Base-by-base conservation (phyloP, 2,888 invertebrate genomes). In the Trimorus sp. region DNA sequence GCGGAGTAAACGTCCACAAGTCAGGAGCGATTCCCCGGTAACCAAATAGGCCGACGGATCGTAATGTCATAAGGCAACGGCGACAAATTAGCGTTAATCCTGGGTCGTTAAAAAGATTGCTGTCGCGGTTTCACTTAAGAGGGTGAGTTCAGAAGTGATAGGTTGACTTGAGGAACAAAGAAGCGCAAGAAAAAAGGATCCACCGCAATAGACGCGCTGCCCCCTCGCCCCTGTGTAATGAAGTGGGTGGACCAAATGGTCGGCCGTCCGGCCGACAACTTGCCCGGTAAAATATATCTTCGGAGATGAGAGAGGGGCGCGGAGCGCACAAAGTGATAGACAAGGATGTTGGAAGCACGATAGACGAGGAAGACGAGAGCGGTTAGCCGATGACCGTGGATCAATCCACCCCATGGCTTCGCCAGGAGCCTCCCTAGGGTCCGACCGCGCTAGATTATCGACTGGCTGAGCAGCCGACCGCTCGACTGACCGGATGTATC, bases 81-180 rank as follows among this genome's bases (percentile, higher is more conserved):
- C 87, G 89, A 89, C 89, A 89, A 91, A 91, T 90, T 90, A 90
- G 89, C 88, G 88, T 88, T 91, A 90, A 90, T 90, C 90, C 89
- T 71, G 80, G 84, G 88, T 90, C 89, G 89, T 91, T 90, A 89
- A 89, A 86, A 88, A 90, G 90, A 90, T 91, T 90, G 90, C 90
- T 91, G 89, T 83, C 86, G 84, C 88, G 88, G 89, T 90, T 91
- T 89, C 89, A 90, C 89, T 90, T 90, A 88, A 87, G 88, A 86
- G 86, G 83, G 86, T 81, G 79, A 82, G 78, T 79, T 71, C 45
- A 65, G 62, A 66, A 68, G 68, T 49, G 70, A 75, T 71, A 69
- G 76, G 69, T 73, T 78, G 59, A 51, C 73, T 51, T 51, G 53
- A 45, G 62, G 48, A 58, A 49, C 53, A 69, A 51, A 60, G 79